These are phyloP conservation scores for Imbricaverruca yamaguchii DNA, from an alignment of 2,888 invertebrate species.

Conservation along the genomic window DNA sequence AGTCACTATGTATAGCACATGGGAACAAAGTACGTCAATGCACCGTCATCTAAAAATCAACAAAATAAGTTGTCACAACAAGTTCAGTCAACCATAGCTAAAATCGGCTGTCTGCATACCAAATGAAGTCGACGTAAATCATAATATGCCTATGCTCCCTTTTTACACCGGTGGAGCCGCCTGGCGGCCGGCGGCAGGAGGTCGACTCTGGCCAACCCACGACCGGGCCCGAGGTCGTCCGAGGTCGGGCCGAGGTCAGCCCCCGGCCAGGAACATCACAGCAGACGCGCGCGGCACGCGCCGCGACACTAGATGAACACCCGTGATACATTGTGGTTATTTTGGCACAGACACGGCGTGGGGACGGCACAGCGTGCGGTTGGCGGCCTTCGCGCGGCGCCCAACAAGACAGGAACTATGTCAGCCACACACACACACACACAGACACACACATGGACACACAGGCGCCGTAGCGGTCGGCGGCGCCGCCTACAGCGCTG, in stretches of 20 bases:
- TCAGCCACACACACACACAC: background rate
- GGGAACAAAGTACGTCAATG: background rate
- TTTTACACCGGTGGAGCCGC: background rate
- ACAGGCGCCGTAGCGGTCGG: background rate
- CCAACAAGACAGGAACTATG: background rate
- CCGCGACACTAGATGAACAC: slow-evolving; percentile 11
- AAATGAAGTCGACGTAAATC: background rate
- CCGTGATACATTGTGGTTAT: slow-evolving; percentile 22
- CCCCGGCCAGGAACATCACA: slow-evolving; percentile 16
- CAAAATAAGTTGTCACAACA: slow-evolving; percentile 19
- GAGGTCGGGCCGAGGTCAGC: background rate
- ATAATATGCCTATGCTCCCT: slow-evolving; percentile 18
- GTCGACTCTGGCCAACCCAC: too few species aligned
- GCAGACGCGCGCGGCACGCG: background rate
- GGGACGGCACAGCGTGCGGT: background rate
- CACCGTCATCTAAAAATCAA: background rate
- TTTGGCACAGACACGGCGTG: slow-evolving; percentile 18
- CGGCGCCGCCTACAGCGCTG: background rate
- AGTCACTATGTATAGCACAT: slow-evolving; percentile 19
- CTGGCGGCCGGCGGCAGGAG: too few species aligned
- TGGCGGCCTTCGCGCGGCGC: background rate
- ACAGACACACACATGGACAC: background rate
- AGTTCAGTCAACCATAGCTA: background rate
- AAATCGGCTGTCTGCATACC: background rate
- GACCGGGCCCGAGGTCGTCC: background rate